A percentile compares a stretch with the other conserved stretches of the same genome.
These are phyloP conservation scores for Leucoraja ocellata DNA, from an alignment of 2,797 vertebrate species.

Conservation along the genomic window DNA sequence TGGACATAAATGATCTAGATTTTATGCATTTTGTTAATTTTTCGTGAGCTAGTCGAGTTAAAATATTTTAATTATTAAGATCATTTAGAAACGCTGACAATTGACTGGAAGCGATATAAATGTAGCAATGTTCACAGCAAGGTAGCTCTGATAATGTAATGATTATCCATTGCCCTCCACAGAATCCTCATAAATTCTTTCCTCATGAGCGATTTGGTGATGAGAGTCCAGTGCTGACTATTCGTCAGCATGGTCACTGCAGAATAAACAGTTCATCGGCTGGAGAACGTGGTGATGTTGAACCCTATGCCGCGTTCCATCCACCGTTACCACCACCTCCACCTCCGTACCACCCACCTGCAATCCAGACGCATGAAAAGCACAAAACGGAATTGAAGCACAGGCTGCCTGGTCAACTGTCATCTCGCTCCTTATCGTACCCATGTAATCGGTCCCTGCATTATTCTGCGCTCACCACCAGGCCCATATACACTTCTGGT, in stretches of 20 bases:
- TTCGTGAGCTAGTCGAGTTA: neutral
- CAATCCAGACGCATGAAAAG: slow-evolving; percentile 77
- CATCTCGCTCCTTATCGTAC: slow-evolving; percentile 91
- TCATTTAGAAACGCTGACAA: no score
- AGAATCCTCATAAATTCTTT: slow-evolving; percentile 99
- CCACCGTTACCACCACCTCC: slow-evolving; percentile 88
- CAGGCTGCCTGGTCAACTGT: slow-evolving; percentile 77
- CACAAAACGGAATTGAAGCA: slow-evolving; percentile 89
- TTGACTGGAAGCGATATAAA: neutral
- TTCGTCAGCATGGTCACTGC: slow-evolving; percentile 82
- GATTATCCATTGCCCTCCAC: slow-evolving; percentile 42
- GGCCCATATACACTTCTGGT: slow-evolving; percentile 69
- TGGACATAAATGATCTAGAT: neutral
- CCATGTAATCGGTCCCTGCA: slow-evolving; percentile 86
- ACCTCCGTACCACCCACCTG: slow-evolving; percentile 87
- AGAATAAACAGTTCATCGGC: slow-evolving; percentile 88
- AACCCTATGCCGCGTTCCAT: slow-evolving; percentile 88
- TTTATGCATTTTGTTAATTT: neutral
- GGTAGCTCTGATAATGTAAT: neutral
- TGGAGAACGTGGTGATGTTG: slow-evolving; percentile 89
- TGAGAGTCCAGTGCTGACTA: slow-evolving; percentile 87
- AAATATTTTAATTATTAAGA: neutral
- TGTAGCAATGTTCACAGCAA: neutral
- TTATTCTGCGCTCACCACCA: slow-evolving; percentile 69
- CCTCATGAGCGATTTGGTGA: slow-evolving; percentile 95